Conservation (phyloP, 2,113 vertebrate species). For the Solenodon paradoxus region DNA sequence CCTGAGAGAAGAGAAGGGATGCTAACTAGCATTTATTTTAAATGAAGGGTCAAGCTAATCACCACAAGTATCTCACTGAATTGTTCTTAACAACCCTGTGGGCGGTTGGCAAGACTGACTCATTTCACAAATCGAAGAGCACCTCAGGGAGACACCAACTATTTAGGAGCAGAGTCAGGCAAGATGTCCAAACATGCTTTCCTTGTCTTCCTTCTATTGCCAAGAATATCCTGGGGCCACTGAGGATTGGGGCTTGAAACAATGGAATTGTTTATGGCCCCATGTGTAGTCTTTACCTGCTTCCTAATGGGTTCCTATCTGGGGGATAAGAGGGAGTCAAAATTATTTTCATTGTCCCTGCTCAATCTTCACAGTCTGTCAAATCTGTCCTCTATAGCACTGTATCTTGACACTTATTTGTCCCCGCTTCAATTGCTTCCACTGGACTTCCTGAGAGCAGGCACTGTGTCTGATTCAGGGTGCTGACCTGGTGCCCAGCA, state of each 20-base stretch:
- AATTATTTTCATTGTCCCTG: not conserved
- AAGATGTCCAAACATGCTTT: not conserved
- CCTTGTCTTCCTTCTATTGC: not conserved
- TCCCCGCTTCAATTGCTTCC: not conserved
- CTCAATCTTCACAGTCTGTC: not conserved
- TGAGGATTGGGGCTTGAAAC: not conserved
- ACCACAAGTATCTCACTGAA: not conserved
- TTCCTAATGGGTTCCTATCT: too few species aligned
- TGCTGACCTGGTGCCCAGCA: too few species aligned
- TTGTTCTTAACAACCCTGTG: not conserved
- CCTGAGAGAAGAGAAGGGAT: not conserved
- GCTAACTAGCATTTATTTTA: not conserved
- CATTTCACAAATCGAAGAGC: not conserved
- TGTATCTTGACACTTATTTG: not conserved
- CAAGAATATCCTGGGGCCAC: not conserved
- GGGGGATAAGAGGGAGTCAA: accelerated
- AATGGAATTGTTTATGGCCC: accelerated
- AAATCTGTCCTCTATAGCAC: too few species aligned
- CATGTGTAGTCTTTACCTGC: too few species aligned
- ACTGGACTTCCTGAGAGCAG: not conserved
- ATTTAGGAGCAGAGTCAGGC: not conserved
- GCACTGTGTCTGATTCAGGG: not conserved
- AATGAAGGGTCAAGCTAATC: too few species aligned
- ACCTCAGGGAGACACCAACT: not conserved
- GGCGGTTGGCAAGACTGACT: too few species aligned